phyloP scores from a whole-genome alignment of 2,797 vertebrate species.

The Pantherophis alleghaniensis region DNA sequence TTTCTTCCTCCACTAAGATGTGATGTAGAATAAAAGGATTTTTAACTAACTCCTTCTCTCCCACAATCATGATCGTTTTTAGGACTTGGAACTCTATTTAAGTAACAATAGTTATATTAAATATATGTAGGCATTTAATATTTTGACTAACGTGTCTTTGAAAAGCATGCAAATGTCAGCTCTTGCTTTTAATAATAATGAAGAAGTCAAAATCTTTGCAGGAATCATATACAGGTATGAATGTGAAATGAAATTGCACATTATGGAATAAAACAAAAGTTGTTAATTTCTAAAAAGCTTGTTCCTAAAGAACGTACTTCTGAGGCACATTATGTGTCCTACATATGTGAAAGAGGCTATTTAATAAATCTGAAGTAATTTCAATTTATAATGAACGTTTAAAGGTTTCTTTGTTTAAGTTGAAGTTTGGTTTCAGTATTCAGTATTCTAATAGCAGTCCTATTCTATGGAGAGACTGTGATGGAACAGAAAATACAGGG shows the following conservation, averaged over 20 bases:
- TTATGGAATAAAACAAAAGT: background rate
- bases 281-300: constrained; percentile 8
- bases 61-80: background rate
- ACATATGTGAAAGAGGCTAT: constrained; percentile 54
- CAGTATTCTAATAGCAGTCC: background rate
- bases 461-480: background rate
- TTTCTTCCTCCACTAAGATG: background rate
- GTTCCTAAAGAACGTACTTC: constrained; percentile 33
- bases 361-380: constrained; percentile 57
- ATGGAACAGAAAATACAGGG: too few species aligned
- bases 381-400: constrained; percentile 61
- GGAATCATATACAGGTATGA: background rate
- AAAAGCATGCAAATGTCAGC: background rate
- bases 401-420: constrained; percentile 31
- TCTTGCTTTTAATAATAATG: background rate
- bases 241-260: background rate
- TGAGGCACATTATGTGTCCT: constrained; percentile 47
- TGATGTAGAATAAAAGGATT: background rate
- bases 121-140: background rate
- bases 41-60: background rate
- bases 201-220: background rate
- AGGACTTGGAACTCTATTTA: background rate
- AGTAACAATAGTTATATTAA: background rate
- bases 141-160: background rate
- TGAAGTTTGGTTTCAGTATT: background rate